Evolutionary conservation across 2,888 invertebrate genomes (phyloP).

Genomic region (Diarsia rubi): DNA sequence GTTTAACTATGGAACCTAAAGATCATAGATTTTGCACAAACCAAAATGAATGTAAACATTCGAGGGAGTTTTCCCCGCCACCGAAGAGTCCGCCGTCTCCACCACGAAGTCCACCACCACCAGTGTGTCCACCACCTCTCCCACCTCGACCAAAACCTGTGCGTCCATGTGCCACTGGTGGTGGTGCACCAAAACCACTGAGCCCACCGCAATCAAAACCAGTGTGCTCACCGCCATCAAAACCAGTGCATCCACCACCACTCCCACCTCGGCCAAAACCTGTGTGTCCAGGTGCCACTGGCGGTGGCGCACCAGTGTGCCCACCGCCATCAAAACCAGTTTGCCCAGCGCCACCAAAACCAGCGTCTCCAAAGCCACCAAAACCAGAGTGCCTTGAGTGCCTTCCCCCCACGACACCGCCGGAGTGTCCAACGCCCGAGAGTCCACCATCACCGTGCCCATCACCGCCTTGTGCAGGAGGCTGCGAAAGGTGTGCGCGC

Average conservation of each 20-base stretch:
- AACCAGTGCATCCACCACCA: background rate
- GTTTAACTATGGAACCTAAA: constrained; percentile 43
- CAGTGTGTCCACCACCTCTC: background rate
- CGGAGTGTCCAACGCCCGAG: too few species aligned
- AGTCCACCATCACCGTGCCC: background rate
- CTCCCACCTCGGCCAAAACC: background rate
- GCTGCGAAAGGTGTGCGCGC: background rate
- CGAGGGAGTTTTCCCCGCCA: background rate
- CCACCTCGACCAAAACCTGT: too few species aligned
- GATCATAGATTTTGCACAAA: constrained; percentile 43
- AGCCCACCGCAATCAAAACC: background rate
- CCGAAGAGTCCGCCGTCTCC: background rate
- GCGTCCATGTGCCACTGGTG: background rate
- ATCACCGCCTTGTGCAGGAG: background rate
- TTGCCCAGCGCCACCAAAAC: background rate
- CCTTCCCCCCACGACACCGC: background rate
- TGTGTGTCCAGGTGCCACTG: background rate
- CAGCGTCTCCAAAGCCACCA: background rate
- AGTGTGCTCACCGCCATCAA: background rate
- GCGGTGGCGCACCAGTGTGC: background rate
- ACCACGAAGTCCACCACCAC: background rate
- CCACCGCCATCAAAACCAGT: background rate
- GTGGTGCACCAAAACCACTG: background rate
- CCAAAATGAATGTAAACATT: constrained; percentile 42
- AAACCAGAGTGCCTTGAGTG: background rate